phyloP scores from a whole-genome alignment of 1,140 invertebrate species.

The Halictus rubicundus region DNA sequence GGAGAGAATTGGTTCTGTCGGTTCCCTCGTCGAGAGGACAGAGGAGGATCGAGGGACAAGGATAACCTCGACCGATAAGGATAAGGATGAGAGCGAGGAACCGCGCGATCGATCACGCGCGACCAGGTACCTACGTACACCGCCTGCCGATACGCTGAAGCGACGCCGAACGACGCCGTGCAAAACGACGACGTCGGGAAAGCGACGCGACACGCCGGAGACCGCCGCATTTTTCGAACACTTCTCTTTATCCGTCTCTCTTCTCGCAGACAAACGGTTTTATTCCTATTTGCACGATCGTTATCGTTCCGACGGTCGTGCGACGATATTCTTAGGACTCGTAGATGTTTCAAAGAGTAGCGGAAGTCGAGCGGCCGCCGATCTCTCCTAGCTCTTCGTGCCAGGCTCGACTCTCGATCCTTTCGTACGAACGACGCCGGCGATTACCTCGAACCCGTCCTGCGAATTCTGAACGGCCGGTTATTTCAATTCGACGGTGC shows the following conservation, averaged over 20 bases:
- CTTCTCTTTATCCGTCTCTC: slow-evolving; percentile 24
- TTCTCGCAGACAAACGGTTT: slow-evolving; percentile 22
- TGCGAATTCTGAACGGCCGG: no score
- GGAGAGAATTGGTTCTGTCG: background rate
- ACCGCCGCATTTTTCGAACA: background rate
- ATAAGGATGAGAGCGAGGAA: background rate
- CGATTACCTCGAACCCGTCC: background rate
- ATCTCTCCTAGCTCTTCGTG: slow-evolving; percentile 15
- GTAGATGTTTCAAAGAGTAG: background rate
- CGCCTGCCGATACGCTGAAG: background rate
- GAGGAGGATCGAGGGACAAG: background rate
- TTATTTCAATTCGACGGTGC: no score
- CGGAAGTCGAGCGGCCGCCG: background rate
- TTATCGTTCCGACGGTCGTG: slow-evolving; percentile 15
- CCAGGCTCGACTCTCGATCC: no score
- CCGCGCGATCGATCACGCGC: slow-evolving; percentile 27
- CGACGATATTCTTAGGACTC: slow-evolving; percentile 16
- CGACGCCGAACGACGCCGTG: background rate
- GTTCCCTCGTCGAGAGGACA: slow-evolving; percentile 1
- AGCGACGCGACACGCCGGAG: background rate
- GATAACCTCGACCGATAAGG: no score
- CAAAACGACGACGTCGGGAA: background rate
- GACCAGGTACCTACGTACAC: slow-evolving; percentile 40
- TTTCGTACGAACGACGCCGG: slow-evolving; percentile 17
- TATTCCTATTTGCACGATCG: slow-evolving; percentile 35